Base-by-base conservation (phyloP, 2,113 vertebrate species). In the Pygoscelis adeliae region DNA sequence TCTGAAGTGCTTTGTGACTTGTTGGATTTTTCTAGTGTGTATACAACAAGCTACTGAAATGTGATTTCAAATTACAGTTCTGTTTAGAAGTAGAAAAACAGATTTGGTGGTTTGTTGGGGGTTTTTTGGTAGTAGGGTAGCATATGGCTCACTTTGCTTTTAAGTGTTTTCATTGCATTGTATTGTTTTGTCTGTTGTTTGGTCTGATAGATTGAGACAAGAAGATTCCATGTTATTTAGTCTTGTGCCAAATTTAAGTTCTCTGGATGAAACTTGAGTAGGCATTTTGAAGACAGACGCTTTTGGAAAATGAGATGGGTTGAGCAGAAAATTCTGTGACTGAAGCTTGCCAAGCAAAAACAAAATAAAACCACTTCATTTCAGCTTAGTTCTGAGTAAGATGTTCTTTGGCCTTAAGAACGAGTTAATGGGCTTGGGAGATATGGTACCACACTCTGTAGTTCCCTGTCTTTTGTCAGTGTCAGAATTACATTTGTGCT, bases 381-480 rank as follows among this genome's bases (percentile, higher is more conserved):
- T 88, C 44, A 38, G 29, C 40, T 85, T 49, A 25, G 13, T 84
- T 89, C 46, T 49, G 30, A 77, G 27, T 38, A 66, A 76, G 11
- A 18, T 21, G 3, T 36, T 93, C 19, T 73, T 80, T 83, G 53
- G 46, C 44, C 20, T 71, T 65, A 56, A 27, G 67, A 52, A 23
- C 25, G 42, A 34, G 9, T 63, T 59, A 55, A 62, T 53, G 47
- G 53, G 11, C 18, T 50, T 50, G 55, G 42, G 38, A n/a, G 15
- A 44, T 38, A 18, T 0, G 3, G 29, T 44, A 44, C 50, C 6
- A n/a, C 3, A 4, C 2, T 50, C 29, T 23, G 9, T 49, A 62
- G 3, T 10, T 89, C 30, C 62, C 25, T 32, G 11, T 42, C 15
- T 66, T 67, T 66, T 62, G 11, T 27, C 42, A 27, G 42, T 70